phyloP scores from a whole-genome alignment of 2,888 invertebrate species.

The Orchesella flavescens region DNA sequence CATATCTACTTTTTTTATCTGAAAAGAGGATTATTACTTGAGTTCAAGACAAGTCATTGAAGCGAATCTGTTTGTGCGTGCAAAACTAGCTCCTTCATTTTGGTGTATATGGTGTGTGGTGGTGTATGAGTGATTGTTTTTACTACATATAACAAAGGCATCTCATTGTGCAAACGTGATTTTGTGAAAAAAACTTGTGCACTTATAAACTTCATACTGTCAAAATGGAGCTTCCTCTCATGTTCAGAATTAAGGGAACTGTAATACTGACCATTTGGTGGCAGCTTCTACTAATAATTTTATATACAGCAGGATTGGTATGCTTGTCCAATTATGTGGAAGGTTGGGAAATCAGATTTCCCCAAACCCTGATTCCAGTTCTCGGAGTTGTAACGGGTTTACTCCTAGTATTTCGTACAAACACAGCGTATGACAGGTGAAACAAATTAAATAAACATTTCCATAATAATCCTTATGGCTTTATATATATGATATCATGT shows the following conservation, averaged over 20 bases:
- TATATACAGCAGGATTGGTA: conserved; percentile 53
- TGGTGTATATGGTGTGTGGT: no score
- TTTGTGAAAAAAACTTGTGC: not conserved
- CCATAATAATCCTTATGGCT: not conserved
- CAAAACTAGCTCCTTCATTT: no score
- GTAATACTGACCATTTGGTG: conserved; percentile 63
- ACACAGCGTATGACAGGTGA: conserved; percentile 71
- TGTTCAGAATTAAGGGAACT: conserved; percentile 62
- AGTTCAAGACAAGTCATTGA: no score
- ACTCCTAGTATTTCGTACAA: conserved; percentile 70
- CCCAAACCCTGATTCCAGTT: conserved; percentile 67
- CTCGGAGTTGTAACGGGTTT: conserved; percentile 70
- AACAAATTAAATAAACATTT: not conserved
- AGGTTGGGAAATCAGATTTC: conserved; percentile 59
- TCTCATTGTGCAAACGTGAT: no score
- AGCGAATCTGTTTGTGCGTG: no score
- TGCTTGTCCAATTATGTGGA: conserved; percentile 56
- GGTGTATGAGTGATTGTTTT: no score
- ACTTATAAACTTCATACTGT: no score
- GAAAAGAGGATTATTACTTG: no score
- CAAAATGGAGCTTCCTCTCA: conserved; percentile 56
- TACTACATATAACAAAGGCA: no score
- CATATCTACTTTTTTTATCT: no score
- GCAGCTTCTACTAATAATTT: conserved; percentile 47
- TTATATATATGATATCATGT: not conserved